Evolutionary conservation across 2,113 vertebrate genomes (phyloP), one percentile per base, ranked within the genome.

Genomic region (Xiphophorus maculatus): DNA sequence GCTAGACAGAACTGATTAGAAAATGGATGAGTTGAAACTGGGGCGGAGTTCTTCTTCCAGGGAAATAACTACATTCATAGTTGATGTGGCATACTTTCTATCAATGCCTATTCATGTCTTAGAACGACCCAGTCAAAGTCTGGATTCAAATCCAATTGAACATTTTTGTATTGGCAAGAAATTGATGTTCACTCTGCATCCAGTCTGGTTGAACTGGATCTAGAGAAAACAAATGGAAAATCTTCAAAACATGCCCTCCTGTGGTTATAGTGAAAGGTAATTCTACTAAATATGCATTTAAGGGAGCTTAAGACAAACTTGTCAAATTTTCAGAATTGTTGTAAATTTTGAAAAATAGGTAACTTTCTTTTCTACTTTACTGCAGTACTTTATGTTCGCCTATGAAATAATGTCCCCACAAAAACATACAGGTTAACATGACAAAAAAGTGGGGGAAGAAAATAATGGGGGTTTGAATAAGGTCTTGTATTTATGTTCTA

Each of bases 401-500:
- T 25, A 11, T 54, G 17, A 54, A 17, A 54, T 54, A 54, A 25
- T 22, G 7, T 58, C 22, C 22, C 51, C 51, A 58, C 25, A 58
- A 58, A 58, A 58, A 10, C 7, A 58, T 54, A 2, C 0, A 25
- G 17, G 9, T 58, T n/a, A 25, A 58, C 22, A 10, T 58, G 19
- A 58, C 51, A 58, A 1, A n/a, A 58, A n/a, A n/a, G 3, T 0
- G 1, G 35, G 35, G 2, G 2, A 3, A n/a, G 25, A 54, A 2
- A 58, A 58, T 10, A 58, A 22, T 11, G 25, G 25, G 51, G 25
- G 25, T 58, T n/a, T 58, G 25, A 54, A 25, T 58, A 58, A 58
- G 8, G 22, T 25, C 17, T 11, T 74, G 32, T 1, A 12, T 65
- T 66, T 51, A 54, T 78, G 76, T 81, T 86, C 28, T 78, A 67